phyloP scores from a whole-genome alignment of 2,113 vertebrate species.

The Hippocampus comes region DNA sequence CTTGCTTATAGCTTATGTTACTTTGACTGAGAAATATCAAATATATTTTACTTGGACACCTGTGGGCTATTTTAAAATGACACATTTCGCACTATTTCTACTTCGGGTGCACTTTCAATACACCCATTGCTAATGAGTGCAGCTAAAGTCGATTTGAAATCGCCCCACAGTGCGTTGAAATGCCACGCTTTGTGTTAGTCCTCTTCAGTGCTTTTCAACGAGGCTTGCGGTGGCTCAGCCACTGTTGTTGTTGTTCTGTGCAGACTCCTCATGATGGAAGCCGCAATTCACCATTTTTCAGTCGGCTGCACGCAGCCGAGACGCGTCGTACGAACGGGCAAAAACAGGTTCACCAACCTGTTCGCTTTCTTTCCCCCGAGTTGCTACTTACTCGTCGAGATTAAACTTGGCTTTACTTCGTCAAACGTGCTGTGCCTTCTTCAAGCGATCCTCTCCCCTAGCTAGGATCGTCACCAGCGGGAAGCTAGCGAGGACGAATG shows the following conservation, averaged over 20 bases:
- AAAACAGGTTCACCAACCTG: slow-evolving; percentile 36
- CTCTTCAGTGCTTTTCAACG: not conserved
- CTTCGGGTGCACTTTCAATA: slow-evolving; percentile 14
- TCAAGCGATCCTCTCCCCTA: slow-evolving; percentile 64
- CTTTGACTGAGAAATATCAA: not conserved
- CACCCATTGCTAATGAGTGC: slow-evolving; percentile 35
- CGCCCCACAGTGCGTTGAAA: not conserved
- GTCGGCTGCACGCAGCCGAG: slow-evolving; percentile 13
- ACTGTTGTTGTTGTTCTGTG: slow-evolving; percentile 31
- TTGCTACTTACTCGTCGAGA: slow-evolving; percentile 29
- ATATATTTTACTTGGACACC: not conserved
- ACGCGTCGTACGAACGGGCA: not conserved
- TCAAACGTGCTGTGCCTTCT: slow-evolving; percentile 41
- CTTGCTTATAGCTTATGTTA: not conserved
- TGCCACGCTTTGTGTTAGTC: slow-evolving; percentile 9
- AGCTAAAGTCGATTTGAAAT: slow-evolving; percentile 5
- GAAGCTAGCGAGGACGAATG: slow-evolving; percentile 7
- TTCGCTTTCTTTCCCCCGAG: slow-evolving; percentile 43
- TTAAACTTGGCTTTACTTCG: slow-evolving; percentile 41
- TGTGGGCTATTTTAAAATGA: not conserved
- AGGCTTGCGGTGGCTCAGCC: slow-evolving; percentile 1
- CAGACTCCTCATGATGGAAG: slow-evolving; percentile 40
- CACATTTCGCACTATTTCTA: slow-evolving; percentile 10
- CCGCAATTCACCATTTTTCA: slow-evolving; percentile 53
- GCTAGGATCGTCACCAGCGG: slow-evolving; percentile 58